Percentiles rank a stretch among this genome's conserved stretches.
phyloP scores from a whole-genome alignment of 2,113 vertebrate species.

The Macquaria australasica region DNA sequence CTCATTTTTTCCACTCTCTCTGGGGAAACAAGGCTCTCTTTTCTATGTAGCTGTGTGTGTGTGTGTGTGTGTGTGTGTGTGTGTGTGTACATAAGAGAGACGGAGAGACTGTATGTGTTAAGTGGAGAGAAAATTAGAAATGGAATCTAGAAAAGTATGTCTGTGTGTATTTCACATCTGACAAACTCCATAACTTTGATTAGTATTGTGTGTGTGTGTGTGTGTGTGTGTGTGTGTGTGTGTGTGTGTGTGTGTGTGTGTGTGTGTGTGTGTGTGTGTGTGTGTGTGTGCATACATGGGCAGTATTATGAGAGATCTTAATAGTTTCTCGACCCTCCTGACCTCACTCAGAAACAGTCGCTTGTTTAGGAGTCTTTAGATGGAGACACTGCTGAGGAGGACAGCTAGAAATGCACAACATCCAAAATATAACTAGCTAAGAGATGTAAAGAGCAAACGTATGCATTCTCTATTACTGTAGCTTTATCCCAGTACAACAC shows the following conservation, averaged over 20 bases:
- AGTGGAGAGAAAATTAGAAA: slow-evolving; percentile 40
- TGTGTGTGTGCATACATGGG: slow-evolving; percentile 5
- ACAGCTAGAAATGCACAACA: not conserved
- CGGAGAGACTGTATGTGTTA: not conserved
- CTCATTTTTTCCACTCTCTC: slow-evolving; percentile 82
- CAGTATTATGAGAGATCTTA: slow-evolving; percentile 10
- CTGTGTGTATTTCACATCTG: slow-evolving; percentile 14
- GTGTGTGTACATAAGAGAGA: slow-evolving; percentile 34
- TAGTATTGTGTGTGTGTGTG: not conserved
- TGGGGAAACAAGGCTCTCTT: slow-evolving; percentile 66
- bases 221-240: slow-evolving; percentile 8
- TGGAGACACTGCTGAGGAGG: not conserved
- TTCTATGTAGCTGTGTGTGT: slow-evolving; percentile 49
- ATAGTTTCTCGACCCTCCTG: slow-evolving; percentile 11
- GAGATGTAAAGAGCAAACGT: not conserved
- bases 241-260: slow-evolving; percentile 13
- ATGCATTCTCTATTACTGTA: not conserved
- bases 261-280: not conserved
- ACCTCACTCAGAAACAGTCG: slow-evolving; percentile 30
- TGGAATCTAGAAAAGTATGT: slow-evolving; percentile 30
- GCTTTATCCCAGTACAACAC: not conserved
- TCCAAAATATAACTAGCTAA: not conserved
- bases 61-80: slow-evolving; percentile 32
- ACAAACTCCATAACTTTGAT: not conserved
- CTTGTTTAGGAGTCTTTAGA: slow-evolving; percentile 36